phyloP scores from a whole-genome alignment of 1,140 invertebrate species.

The Drosophila miranda region DNA sequence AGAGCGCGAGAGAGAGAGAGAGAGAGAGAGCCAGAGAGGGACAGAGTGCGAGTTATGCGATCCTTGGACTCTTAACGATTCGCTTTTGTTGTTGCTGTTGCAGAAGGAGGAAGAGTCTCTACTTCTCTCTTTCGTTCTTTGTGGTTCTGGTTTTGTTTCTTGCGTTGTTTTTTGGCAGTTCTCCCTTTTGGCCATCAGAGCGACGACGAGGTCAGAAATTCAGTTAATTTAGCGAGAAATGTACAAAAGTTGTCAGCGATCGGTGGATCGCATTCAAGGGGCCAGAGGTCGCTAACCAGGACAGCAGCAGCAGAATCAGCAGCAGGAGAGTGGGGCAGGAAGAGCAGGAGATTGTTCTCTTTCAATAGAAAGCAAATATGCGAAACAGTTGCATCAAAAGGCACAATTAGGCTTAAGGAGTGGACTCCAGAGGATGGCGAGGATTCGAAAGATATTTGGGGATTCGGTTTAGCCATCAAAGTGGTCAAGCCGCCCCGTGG shows the following conservation, averaged over 20 bases:
- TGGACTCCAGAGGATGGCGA: slow-evolving; percentile 3
- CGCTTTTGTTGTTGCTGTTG: slow-evolving; percentile 50
- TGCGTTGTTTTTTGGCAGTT: slow-evolving; percentile 44
- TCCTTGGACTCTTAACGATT: slow-evolving; percentile 79
- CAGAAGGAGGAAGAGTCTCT: too few relatives aligned
- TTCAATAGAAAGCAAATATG: slow-evolving; percentile 72
- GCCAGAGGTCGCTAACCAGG: slow-evolving; percentile 51
- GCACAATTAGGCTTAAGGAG: slow-evolving; percentile 76
- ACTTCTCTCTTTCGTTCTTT: slow-evolving; percentile 1
- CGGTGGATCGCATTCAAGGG: slow-evolving; percentile 20
- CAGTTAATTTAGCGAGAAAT: slow-evolving; percentile 80
- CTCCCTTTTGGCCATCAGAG: slow-evolving; percentile 27
- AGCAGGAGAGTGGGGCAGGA: not conserved
- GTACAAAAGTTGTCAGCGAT: slow-evolving; percentile 76
- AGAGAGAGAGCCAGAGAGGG: not conserved
- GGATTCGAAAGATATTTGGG: not conserved
- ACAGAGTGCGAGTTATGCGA: slow-evolving; percentile 70
- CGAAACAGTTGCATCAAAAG: slow-evolving; percentile 77
- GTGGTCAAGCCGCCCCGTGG: slow-evolving; percentile 55
- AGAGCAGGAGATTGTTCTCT: not conserved
- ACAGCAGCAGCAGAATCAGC: not conserved
- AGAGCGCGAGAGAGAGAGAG: not conserved
- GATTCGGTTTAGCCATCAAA: slow-evolving; percentile 53
- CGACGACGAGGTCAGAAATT: slow-evolving; percentile 71
- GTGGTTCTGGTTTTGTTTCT: too few relatives aligned